Evolutionary conservation across 1,140 invertebrate species (phyloP), one percentile per base, ranked within the genome.

Genomic region (Zaprionus capensis): DNA sequence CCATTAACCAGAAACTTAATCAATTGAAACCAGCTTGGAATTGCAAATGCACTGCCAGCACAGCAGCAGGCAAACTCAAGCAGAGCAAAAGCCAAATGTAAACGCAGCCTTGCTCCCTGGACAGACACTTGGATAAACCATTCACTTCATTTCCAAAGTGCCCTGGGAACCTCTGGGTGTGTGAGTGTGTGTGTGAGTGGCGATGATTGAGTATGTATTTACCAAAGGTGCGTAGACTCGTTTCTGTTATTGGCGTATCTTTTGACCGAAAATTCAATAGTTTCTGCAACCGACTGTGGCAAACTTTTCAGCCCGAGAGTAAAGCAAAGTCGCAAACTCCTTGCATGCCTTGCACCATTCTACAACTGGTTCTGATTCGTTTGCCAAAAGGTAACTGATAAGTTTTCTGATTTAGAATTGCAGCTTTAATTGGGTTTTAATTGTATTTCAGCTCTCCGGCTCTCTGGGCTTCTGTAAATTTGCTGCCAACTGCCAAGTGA

Each of bases 1-100:
- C 84, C 84, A 88, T 88, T 88, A 88, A 88, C 84, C 84, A 88
- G 81, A 79, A 87, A 88, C 84, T 88, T 88, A 88, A 88, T 88
- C 84, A 88, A 88, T 88, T 88, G 84, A 79, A 87, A 87, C 84
- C 76, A 78, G 84, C 81, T 83, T 81, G 75, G 84, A 88, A 87
- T 83, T 70, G 84, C 74, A 88, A 87, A 83, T 88, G 84, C 84
- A 80, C 73, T 88, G 71, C 72, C 67, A 82, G 69, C 82, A 73
- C 82, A 87, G 84, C 80, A 56, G 22, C 44, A 15, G 51, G 3
- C 20, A 14, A 24, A 51, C 11, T 20, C 20, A 17, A 20, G 38
- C 38, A 14, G 15, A 41, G 38, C 61, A 86, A 78, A 74, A 76
- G 78, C 68, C 83, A 78, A 74, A 59, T 68, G 68, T 62, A 76